phyloP scores from a whole-genome alignment of 2,797 vertebrate species.

The Typhlichthys subterraneus region DNA sequence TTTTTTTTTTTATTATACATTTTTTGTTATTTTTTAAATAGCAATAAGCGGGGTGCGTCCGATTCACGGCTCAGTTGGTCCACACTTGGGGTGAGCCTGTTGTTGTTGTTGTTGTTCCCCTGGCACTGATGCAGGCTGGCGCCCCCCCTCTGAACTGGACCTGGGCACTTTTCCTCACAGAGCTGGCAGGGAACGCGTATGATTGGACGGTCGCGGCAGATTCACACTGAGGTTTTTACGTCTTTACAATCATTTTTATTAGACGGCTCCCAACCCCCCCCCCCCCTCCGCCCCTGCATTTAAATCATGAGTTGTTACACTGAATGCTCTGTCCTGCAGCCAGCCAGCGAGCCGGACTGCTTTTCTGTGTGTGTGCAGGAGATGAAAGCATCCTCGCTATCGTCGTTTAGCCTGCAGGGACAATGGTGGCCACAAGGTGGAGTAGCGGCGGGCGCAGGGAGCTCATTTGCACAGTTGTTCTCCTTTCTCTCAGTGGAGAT shows the following conservation, averaged over 20 bases:
- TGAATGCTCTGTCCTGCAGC: conserved; percentile 79
- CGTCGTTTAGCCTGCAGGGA: conserved; percentile 55
- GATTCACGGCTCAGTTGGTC: conserved; percentile 87
- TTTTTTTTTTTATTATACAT: conserved; percentile 61
- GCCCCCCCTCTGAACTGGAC: conserved; percentile 39
- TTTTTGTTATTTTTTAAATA: conserved; percentile 89
- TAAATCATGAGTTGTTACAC: conserved; percentile 66
- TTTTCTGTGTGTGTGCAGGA: conserved; percentile 48
- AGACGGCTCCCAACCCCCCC: conserved; percentile 31
- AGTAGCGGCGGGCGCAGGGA: conserved; percentile 58
- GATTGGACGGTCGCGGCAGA: conserved; percentile 58
- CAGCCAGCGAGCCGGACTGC: conserved; percentile 58
- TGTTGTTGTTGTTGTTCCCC: conserved; percentile 68
- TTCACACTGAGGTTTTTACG: conserved; percentile 58
- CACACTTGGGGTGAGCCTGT: conserved; percentile 80
- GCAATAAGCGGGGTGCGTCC: conserved; percentile 95
- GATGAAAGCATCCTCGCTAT: conserved; percentile 36
- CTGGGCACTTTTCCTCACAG: conserved; percentile 43
- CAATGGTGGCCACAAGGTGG: neutral
- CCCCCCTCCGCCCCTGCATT: conserved; percentile 8
- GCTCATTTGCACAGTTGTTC: conserved; percentile 82
- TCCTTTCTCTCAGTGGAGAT: conserved; percentile 56
- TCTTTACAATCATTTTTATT: conserved; percentile 57
- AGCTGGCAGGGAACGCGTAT: conserved; percentile 52
- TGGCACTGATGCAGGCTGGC: conserved; percentile 78